Base-by-base conservation (phyloP, 2,888 invertebrate species). In the Sesia apiformis region DNA sequence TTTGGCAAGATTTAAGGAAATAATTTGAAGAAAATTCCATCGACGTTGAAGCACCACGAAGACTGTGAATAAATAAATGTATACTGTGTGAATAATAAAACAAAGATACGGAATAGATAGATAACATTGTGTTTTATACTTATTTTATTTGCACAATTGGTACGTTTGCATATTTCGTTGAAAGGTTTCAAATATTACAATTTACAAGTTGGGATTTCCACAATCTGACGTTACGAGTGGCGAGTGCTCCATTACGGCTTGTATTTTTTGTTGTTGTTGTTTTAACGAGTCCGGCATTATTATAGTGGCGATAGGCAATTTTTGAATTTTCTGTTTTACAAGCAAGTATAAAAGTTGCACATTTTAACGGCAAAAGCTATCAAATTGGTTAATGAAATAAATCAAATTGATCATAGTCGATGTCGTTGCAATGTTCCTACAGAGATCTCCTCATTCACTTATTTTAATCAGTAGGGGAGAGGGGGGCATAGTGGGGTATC, bases 171-270 rank as follows among this genome's bases (percentile, higher is more conserved):
- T 38, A 60, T 81, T 52, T 55, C 60, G 42, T 58, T 66, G 49
- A 65, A 66, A 54, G 70, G 70, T 6, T 87, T 75, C 66, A 85
- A 84, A 65, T 86, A 86, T 63, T 83, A 84, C 63, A 65, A 73
- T 55, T n/a, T n/a, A n/a, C n/a, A n/a, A 79, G 87, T 7, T 86
- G 85, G 86, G 61, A 87, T 69, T 87, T 87, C 60, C 77, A 81
- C 61, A 85, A 85, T 59, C 72, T 85, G 59, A 84, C 85, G 50
- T 68, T 86, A 49, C 72, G 87, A 46, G 84, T 84, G 73, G 84
- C 82, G 52, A 62, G 78, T 62, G 50, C 55, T 58, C 60, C 53
- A 53, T 55, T 42, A 3, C 40, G 5, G 38, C 7, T 43, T 8
- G 8, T 39, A 46, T 46, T 38, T 46, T 53, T 40, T n/a, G n/a